These are phyloP conservation scores for Grallaria varia DNA, from an alignment of 2,113 vertebrate genomes.

Conservation along the genomic window DNA sequence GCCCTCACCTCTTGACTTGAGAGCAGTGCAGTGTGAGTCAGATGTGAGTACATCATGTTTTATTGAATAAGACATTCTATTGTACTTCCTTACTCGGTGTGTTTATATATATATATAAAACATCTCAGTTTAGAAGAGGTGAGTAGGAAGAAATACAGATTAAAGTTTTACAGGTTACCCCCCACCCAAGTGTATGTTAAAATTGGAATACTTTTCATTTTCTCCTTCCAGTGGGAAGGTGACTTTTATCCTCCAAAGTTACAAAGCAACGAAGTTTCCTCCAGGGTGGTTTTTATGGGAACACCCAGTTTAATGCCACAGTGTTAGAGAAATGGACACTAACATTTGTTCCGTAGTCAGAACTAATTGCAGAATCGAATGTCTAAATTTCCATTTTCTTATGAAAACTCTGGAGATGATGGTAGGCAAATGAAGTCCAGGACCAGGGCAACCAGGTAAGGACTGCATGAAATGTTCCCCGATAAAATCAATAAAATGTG, in stretches of 20 bases:
- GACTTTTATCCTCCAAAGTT: background rate
- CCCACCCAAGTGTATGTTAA: background rate
- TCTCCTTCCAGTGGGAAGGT: background rate
- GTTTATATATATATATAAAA: background rate
- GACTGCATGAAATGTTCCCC: background rate
- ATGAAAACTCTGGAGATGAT: background rate
- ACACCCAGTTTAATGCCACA: background rate
- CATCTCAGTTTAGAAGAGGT: background rate
- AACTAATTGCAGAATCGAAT: background rate
- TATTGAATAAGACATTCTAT: background rate
- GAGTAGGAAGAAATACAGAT: background rate
- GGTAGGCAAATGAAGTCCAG: background rate
- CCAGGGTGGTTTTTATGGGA: background rate
- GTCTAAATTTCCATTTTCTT: background rate
- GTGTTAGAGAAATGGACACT: background rate
- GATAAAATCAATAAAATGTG: background rate
- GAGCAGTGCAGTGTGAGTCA: background rate
- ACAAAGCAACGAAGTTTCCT: background rate
- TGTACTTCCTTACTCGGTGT: background rate
- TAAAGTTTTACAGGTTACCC: background rate
- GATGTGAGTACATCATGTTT: background rate
- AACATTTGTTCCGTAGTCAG: background rate
- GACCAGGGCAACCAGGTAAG: background rate
- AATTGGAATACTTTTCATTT: background rate
- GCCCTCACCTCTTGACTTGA: background rate